Conservation (phyloP, 2,113 vertebrate genomes). For the Caloenas nicobarica region DNA sequence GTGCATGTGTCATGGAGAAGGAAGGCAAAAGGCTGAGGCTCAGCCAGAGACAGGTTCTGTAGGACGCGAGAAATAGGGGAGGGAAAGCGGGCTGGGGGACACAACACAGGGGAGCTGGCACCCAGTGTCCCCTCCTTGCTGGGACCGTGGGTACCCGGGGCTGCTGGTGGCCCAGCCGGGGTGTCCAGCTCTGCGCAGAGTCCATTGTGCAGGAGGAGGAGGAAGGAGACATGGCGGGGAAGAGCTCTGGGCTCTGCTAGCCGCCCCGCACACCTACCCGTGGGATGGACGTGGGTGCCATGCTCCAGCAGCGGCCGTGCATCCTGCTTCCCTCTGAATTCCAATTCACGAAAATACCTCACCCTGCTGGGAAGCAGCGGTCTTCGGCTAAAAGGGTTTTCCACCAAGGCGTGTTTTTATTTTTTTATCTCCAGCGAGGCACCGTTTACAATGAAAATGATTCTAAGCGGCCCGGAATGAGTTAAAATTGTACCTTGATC, state of each 20-base stretch:
- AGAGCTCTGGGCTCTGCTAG: neutral
- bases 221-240: neutral
- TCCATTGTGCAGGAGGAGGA: neutral
- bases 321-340: neutral
- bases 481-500: neutral
- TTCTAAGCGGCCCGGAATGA: neutral
- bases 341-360: neutral
- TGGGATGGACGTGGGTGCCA: neutral
- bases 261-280: rapidly evolving
- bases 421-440: neutral
- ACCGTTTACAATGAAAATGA: rapidly evolving
- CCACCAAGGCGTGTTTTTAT: rapidly evolving
- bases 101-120: neutral
- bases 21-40: neutral
- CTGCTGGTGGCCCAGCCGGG: neutral
- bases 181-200: neutral
- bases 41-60: neutral
- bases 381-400: neutral
- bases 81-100: neutral
- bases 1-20: neutral
- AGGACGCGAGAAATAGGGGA: neutral
- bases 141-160: rapidly evolving
- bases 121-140: rapidly evolving
- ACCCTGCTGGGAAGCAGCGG: rapidly evolving
- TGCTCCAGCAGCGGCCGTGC: neutral